Percentiles rank a stretch among this genome's conserved stretches.
Conservation (phyloP, 1,140 invertebrate species). For the Brachystomella parvula region DNA sequence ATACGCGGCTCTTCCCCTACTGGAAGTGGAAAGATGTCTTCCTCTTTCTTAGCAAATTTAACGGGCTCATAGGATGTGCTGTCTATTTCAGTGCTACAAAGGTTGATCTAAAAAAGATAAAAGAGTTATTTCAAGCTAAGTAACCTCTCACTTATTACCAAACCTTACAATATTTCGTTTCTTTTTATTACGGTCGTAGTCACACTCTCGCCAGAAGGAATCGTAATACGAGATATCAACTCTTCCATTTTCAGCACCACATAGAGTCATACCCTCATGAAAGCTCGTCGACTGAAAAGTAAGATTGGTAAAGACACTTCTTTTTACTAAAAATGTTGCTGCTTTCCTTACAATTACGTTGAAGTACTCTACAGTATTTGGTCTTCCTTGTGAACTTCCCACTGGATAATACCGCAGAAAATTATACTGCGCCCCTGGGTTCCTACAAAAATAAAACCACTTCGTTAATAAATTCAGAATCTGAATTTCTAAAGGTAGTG, state of each 20-base stretch:
- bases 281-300: constrained; percentile 23
- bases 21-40: background rate
- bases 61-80: background rate
- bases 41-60: background rate
- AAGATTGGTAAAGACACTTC: background rate
- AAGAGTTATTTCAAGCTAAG: background rate
- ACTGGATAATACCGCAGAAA: constrained; percentile 27
- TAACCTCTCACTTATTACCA: background rate
- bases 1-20: constrained; percentile 16
- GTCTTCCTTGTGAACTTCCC: constrained; percentile 15
- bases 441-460: constrained; percentile 6
- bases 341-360: constrained; percentile 21
- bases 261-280: constrained; percentile 19
- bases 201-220: constrained; percentile 28
- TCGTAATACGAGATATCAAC: constrained; percentile 29
- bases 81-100: constrained; percentile 3
- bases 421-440: constrained; percentile 16
- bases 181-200: constrained; percentile 34
- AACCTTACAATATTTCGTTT: constrained; percentile 31
- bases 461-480: background rate
- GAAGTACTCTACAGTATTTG: constrained; percentile 22
- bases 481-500: background rate
- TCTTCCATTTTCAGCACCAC: constrained; percentile 26
- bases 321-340: constrained; percentile 2
- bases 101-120: background rate